phyloP scores from a whole-genome alignment of 2,888 invertebrate species.

The Sphaerophoria taeniata region DNA sequence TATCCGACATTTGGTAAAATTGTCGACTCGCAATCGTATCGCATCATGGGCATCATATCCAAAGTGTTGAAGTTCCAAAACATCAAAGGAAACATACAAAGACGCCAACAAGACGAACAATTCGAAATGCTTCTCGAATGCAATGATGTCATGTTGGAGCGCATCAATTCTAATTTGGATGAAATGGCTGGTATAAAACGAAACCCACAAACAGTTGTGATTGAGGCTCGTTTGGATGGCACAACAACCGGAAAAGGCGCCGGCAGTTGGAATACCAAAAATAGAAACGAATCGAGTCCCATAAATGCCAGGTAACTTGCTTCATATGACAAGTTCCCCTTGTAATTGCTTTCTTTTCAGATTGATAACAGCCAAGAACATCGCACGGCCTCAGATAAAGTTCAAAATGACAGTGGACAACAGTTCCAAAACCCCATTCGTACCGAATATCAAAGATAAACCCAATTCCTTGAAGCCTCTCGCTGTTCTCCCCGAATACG shows the following conservation, averaged over 20 bases:
- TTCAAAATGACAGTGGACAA: constrained; percentile 95
- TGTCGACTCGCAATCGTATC: constrained; percentile 86
- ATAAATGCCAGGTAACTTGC: constrained; percentile 76
- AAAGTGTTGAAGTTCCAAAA: constrained; percentile 84
- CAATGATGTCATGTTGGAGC: constrained; percentile 92
- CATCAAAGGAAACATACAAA: constrained; percentile 84
- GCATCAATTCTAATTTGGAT: constrained; percentile 90
- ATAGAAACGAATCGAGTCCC: constrained; percentile 70
- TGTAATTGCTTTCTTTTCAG: constrained; percentile 75
- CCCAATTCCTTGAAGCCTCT: constrained; percentile 94
- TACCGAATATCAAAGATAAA: constrained; percentile 92
- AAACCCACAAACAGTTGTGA: constrained; percentile 83
- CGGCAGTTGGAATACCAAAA: constrained; percentile 86
- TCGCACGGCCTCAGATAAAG: constrained; percentile 91
- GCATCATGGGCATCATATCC: constrained; percentile 86
- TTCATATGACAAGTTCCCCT: neutral
- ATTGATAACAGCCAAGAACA: constrained; percentile 88
- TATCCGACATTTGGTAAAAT: constrained; percentile 89
- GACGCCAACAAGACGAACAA: constrained; percentile 86
- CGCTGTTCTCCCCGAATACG: constrained; percentile 88
- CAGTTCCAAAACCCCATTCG: constrained; percentile 88
- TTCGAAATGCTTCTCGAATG: constrained; percentile 91
- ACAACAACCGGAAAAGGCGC: constrained; percentile 74
- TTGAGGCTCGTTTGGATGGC: constrained; percentile 80
- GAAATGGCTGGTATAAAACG: constrained; percentile 86